These are phyloP conservation scores for Uromys caudimaculatus DNA, from an alignment of 2,797 vertebrate species.

Conservation along the genomic window DNA sequence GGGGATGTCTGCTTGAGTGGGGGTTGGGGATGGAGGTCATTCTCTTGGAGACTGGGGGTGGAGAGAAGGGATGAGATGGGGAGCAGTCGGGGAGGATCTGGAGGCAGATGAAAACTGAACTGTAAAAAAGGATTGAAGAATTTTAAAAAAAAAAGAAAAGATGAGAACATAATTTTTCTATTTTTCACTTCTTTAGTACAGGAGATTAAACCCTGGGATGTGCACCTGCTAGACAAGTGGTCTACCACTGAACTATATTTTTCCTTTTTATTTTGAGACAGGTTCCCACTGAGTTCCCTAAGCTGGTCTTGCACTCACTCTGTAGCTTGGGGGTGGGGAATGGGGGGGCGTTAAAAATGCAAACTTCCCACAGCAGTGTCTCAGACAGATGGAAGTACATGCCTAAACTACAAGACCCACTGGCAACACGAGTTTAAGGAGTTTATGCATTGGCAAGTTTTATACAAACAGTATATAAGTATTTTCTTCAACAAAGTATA, in stretches of 20 bases:
- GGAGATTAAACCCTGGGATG: background rate
- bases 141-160: background rate
- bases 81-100: accelerated
- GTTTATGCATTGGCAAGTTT: background rate
- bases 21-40: background rate
- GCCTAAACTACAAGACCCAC: background rate
- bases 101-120: background rate
- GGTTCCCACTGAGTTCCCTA: background rate
- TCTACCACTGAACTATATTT: background rate
- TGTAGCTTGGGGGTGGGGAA: background rate
- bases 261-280: background rate
- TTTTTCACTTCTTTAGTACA: background rate
- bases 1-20: background rate
- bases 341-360: background rate
- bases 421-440: background rate
- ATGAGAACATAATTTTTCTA: background rate
- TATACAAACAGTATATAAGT: background rate
- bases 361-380: background rate
- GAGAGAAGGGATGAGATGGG: background rate
- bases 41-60: background rate
- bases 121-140: background rate
- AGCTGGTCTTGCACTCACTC: background rate
- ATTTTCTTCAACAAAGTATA: background rate
- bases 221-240: background rate
- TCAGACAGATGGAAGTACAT: background rate